Conservation (phyloP, 1,140 invertebrate species). For the Mizuhopecten yessoensis region DNA sequence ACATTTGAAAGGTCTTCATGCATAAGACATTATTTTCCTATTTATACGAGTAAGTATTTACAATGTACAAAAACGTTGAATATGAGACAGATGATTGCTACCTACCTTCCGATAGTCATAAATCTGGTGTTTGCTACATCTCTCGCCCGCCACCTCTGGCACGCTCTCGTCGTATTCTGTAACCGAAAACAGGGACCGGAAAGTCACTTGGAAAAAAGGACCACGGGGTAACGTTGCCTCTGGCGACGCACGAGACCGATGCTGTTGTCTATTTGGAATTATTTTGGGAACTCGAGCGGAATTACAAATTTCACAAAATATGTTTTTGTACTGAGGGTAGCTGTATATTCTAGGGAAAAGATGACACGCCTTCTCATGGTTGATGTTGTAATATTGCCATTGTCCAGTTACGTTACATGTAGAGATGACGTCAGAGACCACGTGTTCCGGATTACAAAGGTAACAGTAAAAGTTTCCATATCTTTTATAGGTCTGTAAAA, state of each 20-base stretch:
- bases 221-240: background rate
- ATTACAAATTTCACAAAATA: conserved; percentile 47
- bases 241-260: background rate
- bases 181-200: background rate
- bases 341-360: background rate
- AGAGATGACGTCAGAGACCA: background rate
- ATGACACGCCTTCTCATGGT: background rate
- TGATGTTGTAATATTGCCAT: conserved; percentile 24
- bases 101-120: background rate
- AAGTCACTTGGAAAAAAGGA: background rate
- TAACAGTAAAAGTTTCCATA: conserved; percentile 49
- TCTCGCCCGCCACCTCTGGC: background rate
- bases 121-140: background rate
- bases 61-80: no score
- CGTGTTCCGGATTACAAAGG: conserved; percentile 30
- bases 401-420: conserved; percentile 41
- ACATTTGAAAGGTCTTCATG: no score
- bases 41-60: no score
- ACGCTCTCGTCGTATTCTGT: background rate
- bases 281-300: background rate
- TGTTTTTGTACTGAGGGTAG: conserved; percentile 45
- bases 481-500: background rate
- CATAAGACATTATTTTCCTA: no score
- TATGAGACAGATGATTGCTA: no score
- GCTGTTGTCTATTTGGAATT: background rate